A percentile compares a stretch with the other conserved stretches of the same genome.
Evolutionary conservation across 1,140 invertebrate genomes (phyloP).

Genomic region (Sipha flava): DNA sequence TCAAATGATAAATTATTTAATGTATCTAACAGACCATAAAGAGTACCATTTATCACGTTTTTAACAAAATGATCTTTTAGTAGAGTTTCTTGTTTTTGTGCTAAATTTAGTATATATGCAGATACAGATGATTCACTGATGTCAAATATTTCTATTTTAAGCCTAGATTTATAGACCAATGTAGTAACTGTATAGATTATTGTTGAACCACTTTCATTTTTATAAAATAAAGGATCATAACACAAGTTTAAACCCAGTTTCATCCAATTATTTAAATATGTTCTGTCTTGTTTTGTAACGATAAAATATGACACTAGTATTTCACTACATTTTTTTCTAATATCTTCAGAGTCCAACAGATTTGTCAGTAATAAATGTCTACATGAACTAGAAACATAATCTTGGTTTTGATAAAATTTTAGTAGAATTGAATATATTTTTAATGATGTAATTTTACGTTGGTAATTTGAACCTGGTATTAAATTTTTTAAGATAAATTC

Average conservation of each 20-base stretch:
- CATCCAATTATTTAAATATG: constrained; percentile 38
- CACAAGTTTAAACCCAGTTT: constrained; percentile 44
- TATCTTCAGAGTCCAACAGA: constrained; percentile 41
- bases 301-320: constrained; percentile 46
- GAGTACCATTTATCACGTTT: constrained; percentile 41
- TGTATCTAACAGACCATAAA: constrained; percentile 43
- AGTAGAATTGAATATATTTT: constrained; percentile 44
- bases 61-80: constrained; percentile 45
- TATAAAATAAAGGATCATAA: constrained; percentile 49
- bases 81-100: constrained; percentile 40
- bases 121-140: constrained; percentile 13
- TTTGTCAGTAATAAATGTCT: constrained; percentile 15
- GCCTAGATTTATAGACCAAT: constrained; percentile 34
- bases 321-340: constrained; percentile 44
- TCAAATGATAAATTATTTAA: constrained; percentile 40
- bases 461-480: constrained; percentile 49
- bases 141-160: constrained; percentile 1
- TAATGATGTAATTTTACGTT: constrained; percentile 47
- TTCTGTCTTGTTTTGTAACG: constrained; percentile 18
- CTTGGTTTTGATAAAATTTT: constrained; percentile 13
- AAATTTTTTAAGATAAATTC: constrained; percentile 46
- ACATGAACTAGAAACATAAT: background rate
- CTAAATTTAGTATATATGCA: constrained; percentile 39
- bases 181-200: constrained; percentile 44
- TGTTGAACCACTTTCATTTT: constrained; percentile 48